Evolutionary conservation across 2,888 invertebrate genomes (phyloP).

Genomic region (Drosophila multiciliata): DNA sequence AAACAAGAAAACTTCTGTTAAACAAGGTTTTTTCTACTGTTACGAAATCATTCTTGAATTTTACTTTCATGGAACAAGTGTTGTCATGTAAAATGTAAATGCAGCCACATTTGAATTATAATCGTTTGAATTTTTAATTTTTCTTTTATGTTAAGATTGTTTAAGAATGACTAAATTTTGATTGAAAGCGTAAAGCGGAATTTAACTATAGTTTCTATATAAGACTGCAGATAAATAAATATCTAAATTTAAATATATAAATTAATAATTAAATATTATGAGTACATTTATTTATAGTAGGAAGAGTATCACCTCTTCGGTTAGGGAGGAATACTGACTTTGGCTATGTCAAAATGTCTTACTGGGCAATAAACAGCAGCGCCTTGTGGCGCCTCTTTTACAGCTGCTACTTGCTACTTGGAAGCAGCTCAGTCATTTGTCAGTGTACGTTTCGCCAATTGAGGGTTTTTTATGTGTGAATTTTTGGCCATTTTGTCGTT

Average conservation of each 20-base stretch:
- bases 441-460: slow-evolving; percentile 74
- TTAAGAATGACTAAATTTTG: neutral
- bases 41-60: neutral
- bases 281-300: neutral
- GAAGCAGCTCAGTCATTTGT: slow-evolving; percentile 65
- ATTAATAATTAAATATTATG: neutral
- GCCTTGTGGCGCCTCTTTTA: slow-evolving; percentile 10
- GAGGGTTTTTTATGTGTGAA: slow-evolving; percentile 32
- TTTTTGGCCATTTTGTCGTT: slow-evolving; percentile 33
- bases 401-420: slow-evolving; percentile 9
- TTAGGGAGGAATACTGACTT: neutral
- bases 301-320: slow-evolving; percentile 1
- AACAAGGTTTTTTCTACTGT: too few relatives aligned
- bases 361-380: slow-evolving; percentile 36
- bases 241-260: neutral
- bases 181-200: neutral
- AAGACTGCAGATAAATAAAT: neutral
- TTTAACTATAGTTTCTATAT: neutral
- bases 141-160: too few relatives aligned
- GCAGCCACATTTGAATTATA: neutral
- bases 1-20: neutral
- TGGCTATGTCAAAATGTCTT: slow-evolving; percentile 11
- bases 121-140: neutral
- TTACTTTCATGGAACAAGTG: neutral
- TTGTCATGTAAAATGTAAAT: neutral